Evolutionary conservation across 2,888 invertebrate genomes (phyloP).

Genomic region (Myopa testacea): DNA sequence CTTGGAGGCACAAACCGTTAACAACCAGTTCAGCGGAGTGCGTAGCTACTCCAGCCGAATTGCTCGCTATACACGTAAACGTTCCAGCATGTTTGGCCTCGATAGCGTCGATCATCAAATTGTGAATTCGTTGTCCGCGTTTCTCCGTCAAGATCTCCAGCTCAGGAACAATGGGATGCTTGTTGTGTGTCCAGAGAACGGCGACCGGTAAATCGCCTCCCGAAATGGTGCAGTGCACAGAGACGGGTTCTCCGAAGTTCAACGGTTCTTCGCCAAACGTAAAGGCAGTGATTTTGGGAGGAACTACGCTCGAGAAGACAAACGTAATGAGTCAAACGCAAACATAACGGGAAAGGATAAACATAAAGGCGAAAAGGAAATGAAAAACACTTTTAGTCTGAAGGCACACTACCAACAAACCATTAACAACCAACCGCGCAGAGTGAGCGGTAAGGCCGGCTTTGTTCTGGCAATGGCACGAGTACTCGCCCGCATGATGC

Average conservation of each 20-base stretch:
- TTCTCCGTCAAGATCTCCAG: conserved; percentile 65
- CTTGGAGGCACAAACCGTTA: conserved; percentile 72
- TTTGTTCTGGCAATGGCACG: conserved; percentile 76
- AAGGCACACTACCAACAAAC: conserved; percentile 57
- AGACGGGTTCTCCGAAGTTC: conserved; percentile 76
- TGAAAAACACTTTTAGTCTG: background rate
- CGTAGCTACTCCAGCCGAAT: conserved; percentile 77
- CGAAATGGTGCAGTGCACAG: conserved; percentile 75
- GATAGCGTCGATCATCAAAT: conserved; percentile 77
- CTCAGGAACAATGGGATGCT: conserved; percentile 65
- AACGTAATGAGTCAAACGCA: conserved; percentile 7
- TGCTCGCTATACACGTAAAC: conserved; percentile 81
- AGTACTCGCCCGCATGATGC: conserved; percentile 76
- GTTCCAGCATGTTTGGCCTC: conserved; percentile 79
- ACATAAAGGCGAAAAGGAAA: conserved; percentile 27
- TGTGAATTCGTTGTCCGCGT: conserved; percentile 70
- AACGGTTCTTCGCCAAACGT: conserved; percentile 80
- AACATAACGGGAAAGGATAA: conserved; percentile 38
- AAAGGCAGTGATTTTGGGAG: conserved; percentile 76
- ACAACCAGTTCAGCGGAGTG: conserved; percentile 79
- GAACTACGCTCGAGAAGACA: conserved; percentile 51
- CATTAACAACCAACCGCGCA: conserved; percentile 74
- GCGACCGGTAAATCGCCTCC: conserved; percentile 84
- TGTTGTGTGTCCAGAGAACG: conserved; percentile 80
- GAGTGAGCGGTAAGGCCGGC: conserved; percentile 73